Base-by-base conservation (phyloP, 1,140 invertebrate species). In the Teleogryllus occipitalis region DNA sequence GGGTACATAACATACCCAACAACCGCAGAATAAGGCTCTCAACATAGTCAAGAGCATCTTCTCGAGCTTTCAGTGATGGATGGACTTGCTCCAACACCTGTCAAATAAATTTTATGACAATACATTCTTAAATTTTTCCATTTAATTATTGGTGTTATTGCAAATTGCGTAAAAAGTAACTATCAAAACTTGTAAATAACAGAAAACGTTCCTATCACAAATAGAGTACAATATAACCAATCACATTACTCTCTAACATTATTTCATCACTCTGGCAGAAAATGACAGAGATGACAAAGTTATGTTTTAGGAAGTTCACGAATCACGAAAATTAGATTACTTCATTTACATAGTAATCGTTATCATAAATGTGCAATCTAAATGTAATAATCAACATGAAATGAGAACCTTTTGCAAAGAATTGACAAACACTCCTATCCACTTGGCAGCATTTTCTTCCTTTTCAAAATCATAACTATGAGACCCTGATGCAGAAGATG, bases 11-110 rank as follows among this genome's bases (percentile, higher is more conserved):
- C 90, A 95, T 95, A 6, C 92, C 92, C 82, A 98, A 87, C 72
- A 98, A 89, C 79, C 95, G 92, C 21, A 98, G 87, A 83, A 97
- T 97, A 74, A 98, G 89, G 80, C 91, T 92, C 87, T 99, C 97
- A 75, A 98, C 95, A 86, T 97, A 98, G 79, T 96, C 91, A 82
- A 98, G 88, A 0, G 97, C 97, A 88, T 97, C 96, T 82, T 97
- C 94, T 84, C 93, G 91, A 27, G 95, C 95, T 81, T 90, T 92
- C 83, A 98, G 87, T 74, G 92, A 92, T 10, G 95, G 94, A 87
- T 98, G 96, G 77, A 97, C 94, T 87, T 97, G 95, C 83, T 95
- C 92, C 86, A 97, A 88, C 81, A 98, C 95, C 95, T 97, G 81
- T 77, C 85, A 84, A 82, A 83, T 81, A 78, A 81, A 78, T 73